Evolutionary conservation across 2,888 invertebrate species (phyloP), one percentile per base, ranked within the genome.

Genomic region (Seira musarum): DNA sequence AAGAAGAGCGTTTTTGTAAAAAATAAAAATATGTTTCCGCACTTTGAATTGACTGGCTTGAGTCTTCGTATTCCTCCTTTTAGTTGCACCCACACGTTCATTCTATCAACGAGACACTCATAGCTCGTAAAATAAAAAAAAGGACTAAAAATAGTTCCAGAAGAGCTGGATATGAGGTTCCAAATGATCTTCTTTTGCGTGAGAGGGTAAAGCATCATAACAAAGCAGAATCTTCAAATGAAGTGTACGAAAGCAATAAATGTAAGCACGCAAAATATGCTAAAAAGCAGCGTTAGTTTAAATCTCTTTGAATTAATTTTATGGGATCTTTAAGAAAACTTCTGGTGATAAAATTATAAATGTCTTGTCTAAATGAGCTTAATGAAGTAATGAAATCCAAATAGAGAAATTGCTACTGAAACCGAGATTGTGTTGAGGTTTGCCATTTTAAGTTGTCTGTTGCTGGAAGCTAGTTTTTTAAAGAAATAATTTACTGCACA

Each of bases 111-210:
- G 17, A 53, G 53, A 53, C 53, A 53, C 53, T 53, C 53, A 53
- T 2, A 53, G n/a, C 53, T 53, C 53, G 17, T 53, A 53, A 53
- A 53, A 53, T 53, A 53, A 53, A 53, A 8, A 8, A 53, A 30
- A 53, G 53, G 53, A 53, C 53, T 53, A 53, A 53, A 53, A 53
- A 53, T 53, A 53, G 53, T 53, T 53, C 53, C 53, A 53, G 53
- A 53, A 53, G 3, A 53, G 53, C 30, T 53, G 53, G 53, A 53
- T 53, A 17, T 15, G 53, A 15, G 2, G 53, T 30, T 30, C 30
- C 30, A 30, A 30, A 53, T 8, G 30, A 53, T 13, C 6, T 13
- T 53, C 3, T 53, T 13, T 53, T 53, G 53, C 15, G n/a, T 5
- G 30, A 8, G 8, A 30, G 8, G 3, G 8, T 8, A 30, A 5